A percentile compares a stretch with the other conserved stretches of the same genome.
These are phyloP conservation scores for Gila orcuttii DNA, from an alignment of 2,113 vertebrate genomes.

Conservation along the genomic window DNA sequence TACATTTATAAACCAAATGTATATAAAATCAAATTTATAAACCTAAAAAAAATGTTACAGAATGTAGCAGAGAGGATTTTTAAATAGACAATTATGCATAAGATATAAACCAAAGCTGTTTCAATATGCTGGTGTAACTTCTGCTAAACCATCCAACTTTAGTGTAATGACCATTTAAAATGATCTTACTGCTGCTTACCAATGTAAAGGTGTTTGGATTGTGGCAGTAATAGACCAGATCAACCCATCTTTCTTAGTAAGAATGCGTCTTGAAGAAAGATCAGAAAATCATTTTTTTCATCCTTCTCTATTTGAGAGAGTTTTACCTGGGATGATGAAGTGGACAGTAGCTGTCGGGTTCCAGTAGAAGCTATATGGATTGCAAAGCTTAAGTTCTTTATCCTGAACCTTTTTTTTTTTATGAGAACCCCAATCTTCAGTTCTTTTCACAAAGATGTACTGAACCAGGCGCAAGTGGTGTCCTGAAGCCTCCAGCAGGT, in stretches of 20 bases:
- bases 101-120: too few relatives aligned
- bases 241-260: neutral
- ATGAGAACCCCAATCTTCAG: neutral
- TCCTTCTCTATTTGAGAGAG: neutral
- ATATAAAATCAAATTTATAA: too few relatives aligned
- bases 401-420: neutral
- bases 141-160: too few relatives aligned
- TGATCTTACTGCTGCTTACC: too few relatives aligned
- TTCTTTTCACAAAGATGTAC: slow-evolving; percentile 76
- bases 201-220: too few relatives aligned
- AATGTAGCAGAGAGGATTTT: too few relatives aligned
- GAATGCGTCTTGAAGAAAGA: neutral
- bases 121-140: too few relatives aligned
- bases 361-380: slow-evolving; percentile 87
- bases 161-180: too few relatives aligned
- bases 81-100: too few relatives aligned
- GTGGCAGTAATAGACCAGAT: too few relatives aligned
- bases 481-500: slow-evolving; percentile 75
- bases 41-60: too few relatives aligned
- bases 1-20: too few relatives aligned
- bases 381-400: slow-evolving; percentile 78
- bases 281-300: neutral
- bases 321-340: slow-evolving; percentile 88
- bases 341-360: slow-evolving; percentile 83
- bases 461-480: slow-evolving; percentile 81